A percentile compares a stretch with the other conserved stretches of the same genome.
Evolutionary conservation across 1,140 invertebrate genomes (phyloP).

Genomic region (Hycleus cichorii): DNA sequence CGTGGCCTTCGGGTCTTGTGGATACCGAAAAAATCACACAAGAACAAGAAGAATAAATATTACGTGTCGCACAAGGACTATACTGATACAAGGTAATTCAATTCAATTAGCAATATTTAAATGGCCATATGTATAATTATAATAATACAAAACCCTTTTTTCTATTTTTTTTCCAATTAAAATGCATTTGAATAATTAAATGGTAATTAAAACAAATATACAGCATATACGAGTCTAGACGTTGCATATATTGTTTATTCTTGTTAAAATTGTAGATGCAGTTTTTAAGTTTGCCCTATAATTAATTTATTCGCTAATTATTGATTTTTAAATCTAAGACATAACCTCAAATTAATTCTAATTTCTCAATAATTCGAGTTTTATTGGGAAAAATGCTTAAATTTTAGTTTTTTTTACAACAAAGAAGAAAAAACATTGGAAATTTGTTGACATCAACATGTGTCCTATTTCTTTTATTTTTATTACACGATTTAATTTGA

Average conservation of each 20-base stretch:
- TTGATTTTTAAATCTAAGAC: too few species aligned
- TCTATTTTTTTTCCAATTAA: not conserved
- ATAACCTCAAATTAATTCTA: not conserved
- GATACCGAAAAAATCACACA: slow-evolving; percentile 4
- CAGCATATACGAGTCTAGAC: too few species aligned
- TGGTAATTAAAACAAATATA: too few species aligned
- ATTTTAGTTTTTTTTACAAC: not conserved
- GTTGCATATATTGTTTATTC: too few species aligned
- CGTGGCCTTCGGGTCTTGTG: slow-evolving; percentile 14
- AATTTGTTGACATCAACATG: not conserved
- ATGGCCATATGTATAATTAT: not conserved
- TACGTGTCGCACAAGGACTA: slow-evolving; percentile 9
- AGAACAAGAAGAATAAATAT: slow-evolving; percentile 13
- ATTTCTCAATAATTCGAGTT: not conserved
- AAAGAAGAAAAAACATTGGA: not conserved
- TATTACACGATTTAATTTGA: too few species aligned
- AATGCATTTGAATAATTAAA: not conserved
- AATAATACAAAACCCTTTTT: not conserved
- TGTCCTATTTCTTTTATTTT: not conserved
- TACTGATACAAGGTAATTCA: slow-evolving; percentile 5
- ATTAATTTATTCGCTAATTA: too few species aligned
- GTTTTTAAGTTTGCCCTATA: too few species aligned
- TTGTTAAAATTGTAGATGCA: too few species aligned
- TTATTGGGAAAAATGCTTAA: too few species aligned
- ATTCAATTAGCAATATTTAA: not conserved